Conservation (phyloP, 2,113 vertebrate genomes). For the Chunga burmeisteri region DNA sequence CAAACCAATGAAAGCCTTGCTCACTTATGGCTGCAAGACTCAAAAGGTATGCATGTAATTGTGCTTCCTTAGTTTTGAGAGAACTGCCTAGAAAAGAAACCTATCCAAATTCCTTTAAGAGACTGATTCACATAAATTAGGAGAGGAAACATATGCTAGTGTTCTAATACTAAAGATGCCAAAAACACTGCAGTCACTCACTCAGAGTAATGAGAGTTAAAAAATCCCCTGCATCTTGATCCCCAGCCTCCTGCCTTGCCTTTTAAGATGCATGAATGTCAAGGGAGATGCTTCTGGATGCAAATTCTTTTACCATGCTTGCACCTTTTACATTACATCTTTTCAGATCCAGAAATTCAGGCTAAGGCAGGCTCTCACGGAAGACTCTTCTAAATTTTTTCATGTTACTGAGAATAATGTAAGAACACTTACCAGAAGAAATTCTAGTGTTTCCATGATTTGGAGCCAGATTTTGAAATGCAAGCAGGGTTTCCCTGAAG, state of each 20-base stretch:
- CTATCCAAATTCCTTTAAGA: no score
- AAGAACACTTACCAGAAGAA: not conserved
- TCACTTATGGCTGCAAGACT: not conserved
- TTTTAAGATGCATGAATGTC: not conserved
- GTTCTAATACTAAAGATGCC: slow-evolving; percentile 33
- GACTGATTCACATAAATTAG: slow-evolving; percentile 6
- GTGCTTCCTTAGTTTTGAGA: not conserved
- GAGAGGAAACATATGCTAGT: slow-evolving; percentile 51
- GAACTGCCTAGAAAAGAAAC: no score
- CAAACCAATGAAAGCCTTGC: not conserved
- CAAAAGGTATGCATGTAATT: not conserved
- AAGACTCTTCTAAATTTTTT: not conserved
- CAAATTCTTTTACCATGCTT: not conserved
- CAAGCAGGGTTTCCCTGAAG: slow-evolving; percentile 16
- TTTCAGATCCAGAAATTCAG: not conserved
- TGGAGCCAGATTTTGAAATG: not conserved
- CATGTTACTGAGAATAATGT: not conserved
- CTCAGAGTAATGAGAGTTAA: slow-evolving; percentile 23
- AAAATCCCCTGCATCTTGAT: not conserved
- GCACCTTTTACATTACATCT: not conserved
- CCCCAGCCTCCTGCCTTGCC: not conserved
- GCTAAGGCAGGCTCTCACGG: not conserved
- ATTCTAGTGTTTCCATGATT: not conserved
- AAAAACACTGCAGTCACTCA: slow-evolving; percentile 28
- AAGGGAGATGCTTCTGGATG: not conserved